Conservation (phyloP, 2,113 vertebrate species). For the Panthera leo region DNA sequence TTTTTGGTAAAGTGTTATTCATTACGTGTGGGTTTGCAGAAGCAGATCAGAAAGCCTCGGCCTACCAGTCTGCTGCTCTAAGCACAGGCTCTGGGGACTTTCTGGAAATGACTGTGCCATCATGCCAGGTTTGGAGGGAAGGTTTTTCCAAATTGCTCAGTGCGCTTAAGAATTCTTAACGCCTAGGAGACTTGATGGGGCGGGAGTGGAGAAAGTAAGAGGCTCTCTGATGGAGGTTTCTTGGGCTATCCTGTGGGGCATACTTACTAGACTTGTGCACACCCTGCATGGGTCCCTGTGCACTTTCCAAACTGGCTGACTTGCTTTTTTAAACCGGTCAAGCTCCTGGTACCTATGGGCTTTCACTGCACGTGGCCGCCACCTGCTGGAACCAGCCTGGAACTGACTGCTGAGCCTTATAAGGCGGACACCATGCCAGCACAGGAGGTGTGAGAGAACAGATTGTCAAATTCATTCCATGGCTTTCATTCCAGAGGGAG, state of each 20-base stretch:
- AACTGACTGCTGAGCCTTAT: not conserved
- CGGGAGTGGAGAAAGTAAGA: not conserved
- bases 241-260: not conserved
- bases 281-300: not conserved
- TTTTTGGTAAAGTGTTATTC: not conserved
- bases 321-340: not conserved
- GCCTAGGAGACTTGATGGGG: not conserved
- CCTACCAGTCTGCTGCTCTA: not conserved
- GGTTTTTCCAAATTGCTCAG: not conserved
- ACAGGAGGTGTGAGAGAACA: conserved; percentile 37
- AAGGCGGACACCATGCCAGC: not conserved
- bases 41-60: not conserved
- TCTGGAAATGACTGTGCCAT: not conserved
- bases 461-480: conserved; percentile 40
- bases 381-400: conserved; percentile 67
- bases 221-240: not conserved
- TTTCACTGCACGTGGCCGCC: conserved; percentile 62
- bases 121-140: not conserved
- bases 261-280: not conserved
- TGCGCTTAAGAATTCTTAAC: not conserved
- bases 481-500: conserved; percentile 55
- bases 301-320: not conserved
- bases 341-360: fast-evolving
- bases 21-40: not conserved
- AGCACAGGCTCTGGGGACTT: not conserved